These are phyloP conservation scores for Papilio gigon DNA, from an alignment of 2,888 invertebrate genomes.

Conservation along the genomic window DNA sequence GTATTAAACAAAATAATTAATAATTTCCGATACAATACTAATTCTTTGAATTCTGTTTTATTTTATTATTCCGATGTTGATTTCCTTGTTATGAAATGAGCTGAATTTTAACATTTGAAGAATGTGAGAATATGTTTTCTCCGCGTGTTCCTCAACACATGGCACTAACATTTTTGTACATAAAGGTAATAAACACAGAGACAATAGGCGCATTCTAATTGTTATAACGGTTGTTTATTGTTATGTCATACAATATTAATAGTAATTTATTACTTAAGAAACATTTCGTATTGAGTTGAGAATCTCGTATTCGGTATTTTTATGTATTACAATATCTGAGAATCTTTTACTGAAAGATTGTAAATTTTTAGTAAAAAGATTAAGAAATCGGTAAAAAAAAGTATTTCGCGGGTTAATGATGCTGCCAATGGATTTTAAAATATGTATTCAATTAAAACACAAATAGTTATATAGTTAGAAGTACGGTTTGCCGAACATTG, in stretches of 20 bases:
- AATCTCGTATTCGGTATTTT: too few species aligned
- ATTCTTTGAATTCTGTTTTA: background rate
- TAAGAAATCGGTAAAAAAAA: background rate
- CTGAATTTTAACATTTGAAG: background rate
- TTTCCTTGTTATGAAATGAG: background rate
- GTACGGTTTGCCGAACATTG: background rate
- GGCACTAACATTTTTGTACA: conserved; percentile 2
- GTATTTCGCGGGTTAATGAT: background rate
- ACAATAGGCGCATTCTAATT: background rate
- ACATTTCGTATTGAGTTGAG: background rate
- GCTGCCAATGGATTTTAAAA: background rate
- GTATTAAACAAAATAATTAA: too few species aligned
- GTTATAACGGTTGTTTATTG: background rate
- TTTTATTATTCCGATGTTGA: background rate
- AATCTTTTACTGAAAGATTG: background rate
- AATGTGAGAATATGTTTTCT: background rate
- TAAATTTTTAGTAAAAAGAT: background rate
- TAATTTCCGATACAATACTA: too few species aligned
- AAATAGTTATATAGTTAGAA: background rate
- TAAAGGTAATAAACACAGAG: background rate
- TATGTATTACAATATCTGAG: background rate
- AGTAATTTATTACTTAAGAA: background rate
- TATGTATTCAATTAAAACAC: background rate
- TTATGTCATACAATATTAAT: background rate
- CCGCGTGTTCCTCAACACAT: background rate